Conservation (phyloP, 2,888 invertebrate species). For the Eumacrocentrus americanus region DNA sequence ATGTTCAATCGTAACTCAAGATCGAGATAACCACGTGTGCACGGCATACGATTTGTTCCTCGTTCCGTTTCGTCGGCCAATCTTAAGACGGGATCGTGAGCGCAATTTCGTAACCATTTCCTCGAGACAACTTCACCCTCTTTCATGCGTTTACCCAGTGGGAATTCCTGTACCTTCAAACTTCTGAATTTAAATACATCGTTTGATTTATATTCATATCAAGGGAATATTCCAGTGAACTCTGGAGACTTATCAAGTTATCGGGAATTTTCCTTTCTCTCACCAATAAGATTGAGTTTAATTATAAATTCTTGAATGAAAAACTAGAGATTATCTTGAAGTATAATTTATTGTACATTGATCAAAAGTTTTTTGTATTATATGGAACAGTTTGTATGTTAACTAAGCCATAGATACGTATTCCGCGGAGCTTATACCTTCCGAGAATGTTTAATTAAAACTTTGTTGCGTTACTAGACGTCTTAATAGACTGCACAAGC, state of each 20-base stretch:
- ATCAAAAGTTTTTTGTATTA: background rate
- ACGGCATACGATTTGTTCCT: conserved; percentile 32
- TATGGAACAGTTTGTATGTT: background rate
- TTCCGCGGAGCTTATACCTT: background rate
- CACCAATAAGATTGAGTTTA: background rate
- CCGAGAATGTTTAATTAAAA: conserved; percentile 7
- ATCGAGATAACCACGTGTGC: conserved; percentile 33
- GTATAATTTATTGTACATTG: background rate
- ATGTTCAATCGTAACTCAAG: conserved; percentile 34
- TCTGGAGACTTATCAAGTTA: background rate
- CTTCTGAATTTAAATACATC: background rate
- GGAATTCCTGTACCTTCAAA: background rate
- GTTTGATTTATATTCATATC: conserved; percentile 5
- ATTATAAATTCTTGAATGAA: background rate
- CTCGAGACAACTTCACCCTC: conserved; percentile 8
- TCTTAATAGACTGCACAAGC: background rate
- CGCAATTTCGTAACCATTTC: conserved; percentile 17
- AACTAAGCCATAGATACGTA: background rate
- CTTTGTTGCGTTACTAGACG: background rate
- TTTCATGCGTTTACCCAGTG: background rate
- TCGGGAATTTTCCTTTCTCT: background rate
- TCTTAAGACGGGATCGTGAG: conserved; percentile 12
- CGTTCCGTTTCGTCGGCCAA: conserved; percentile 10
- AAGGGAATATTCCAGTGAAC: background rate
- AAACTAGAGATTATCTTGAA: background rate